Conservation (phyloP, 1,140 invertebrate genomes). For the Argopecten irradians region DNA sequence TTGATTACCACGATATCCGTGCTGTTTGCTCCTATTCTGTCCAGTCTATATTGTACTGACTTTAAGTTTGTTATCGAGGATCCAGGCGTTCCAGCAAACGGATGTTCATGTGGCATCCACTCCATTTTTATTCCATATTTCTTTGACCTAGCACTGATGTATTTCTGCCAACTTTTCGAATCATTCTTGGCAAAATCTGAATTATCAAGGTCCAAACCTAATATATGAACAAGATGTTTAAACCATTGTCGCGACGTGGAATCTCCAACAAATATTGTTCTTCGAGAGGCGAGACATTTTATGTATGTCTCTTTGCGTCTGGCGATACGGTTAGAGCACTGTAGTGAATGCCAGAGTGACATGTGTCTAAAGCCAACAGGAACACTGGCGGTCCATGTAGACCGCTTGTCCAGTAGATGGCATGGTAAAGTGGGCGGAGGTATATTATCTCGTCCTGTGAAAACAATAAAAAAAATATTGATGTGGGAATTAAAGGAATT, state of each 20-base stretch:
- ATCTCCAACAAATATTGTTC: background rate
- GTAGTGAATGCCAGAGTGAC: background rate
- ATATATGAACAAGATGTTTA: background rate
- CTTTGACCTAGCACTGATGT: background rate
- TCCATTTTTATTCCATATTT: background rate
- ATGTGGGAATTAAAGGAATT: too few relatives aligned
- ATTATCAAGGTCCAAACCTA: background rate
- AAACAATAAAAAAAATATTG: too few relatives aligned
- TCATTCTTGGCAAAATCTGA: background rate
- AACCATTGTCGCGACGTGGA: background rate
- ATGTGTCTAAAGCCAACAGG: background rate
- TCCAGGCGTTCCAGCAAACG: background rate
- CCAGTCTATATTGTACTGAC: constrained; percentile 4
- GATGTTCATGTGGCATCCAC: background rate
- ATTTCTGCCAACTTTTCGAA: background rate
- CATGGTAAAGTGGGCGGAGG: background rate
- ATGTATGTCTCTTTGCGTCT: background rate
- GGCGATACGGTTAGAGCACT: background rate
- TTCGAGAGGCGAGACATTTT: background rate
- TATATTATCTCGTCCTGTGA: background rate
- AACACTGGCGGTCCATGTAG: background rate
- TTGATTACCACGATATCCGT: background rate
- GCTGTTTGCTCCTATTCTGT: background rate
- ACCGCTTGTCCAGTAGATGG: background rate
- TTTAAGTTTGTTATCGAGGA: background rate